Evolutionary conservation across 2,888 invertebrate genomes (phyloP).

Genomic region (Cataglyphis altisquamis): DNA sequence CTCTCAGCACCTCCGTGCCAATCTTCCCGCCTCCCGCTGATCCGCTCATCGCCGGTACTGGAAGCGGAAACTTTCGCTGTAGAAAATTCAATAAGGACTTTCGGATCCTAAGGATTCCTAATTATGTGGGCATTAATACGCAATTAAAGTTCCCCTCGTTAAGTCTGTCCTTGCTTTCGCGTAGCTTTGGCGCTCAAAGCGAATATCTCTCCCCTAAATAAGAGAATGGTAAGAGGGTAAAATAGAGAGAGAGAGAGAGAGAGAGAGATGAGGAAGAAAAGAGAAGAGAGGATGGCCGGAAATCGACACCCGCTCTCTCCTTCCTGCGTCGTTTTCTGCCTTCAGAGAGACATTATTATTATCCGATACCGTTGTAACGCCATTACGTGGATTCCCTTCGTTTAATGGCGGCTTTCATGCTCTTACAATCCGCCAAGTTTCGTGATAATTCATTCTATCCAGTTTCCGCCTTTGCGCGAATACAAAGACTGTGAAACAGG

Average conservation of each 20-base stretch:
- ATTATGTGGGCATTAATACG: conserved; percentile 75
- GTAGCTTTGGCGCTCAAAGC: conserved; percentile 22
- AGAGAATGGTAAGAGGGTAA: neutral
- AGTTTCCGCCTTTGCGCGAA: conserved; percentile 52
- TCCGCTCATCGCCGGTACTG: neutral
- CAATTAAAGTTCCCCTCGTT: conserved; percentile 73
- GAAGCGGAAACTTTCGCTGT: conserved; percentile 31
- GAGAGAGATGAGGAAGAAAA: neutral
- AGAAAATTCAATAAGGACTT: conserved; percentile 70
- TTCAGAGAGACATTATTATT: conserved; percentile 49
- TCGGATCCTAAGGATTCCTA: conserved; percentile 58
- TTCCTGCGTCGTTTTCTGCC: neutral
- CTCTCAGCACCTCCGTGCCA: neutral
- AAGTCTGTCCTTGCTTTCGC: conserved; percentile 47
- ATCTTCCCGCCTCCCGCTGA: neutral
- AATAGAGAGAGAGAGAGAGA: neutral
- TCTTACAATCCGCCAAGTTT: conserved; percentile 60
- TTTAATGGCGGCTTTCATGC: conserved; percentile 57
- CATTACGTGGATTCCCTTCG: conserved; percentile 21
- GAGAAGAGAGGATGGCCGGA: conserved; percentile 22
- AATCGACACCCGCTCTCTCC: conserved; percentile 3
- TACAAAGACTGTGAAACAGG: conserved; percentile 36
- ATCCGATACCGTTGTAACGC: conserved; percentile 49
- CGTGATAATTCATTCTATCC: conserved; percentile 61
- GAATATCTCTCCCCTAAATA: conserved; percentile 25